Conservation (phyloP, 2,888 invertebrate species). For the Eupithecia insigniata region DNA sequence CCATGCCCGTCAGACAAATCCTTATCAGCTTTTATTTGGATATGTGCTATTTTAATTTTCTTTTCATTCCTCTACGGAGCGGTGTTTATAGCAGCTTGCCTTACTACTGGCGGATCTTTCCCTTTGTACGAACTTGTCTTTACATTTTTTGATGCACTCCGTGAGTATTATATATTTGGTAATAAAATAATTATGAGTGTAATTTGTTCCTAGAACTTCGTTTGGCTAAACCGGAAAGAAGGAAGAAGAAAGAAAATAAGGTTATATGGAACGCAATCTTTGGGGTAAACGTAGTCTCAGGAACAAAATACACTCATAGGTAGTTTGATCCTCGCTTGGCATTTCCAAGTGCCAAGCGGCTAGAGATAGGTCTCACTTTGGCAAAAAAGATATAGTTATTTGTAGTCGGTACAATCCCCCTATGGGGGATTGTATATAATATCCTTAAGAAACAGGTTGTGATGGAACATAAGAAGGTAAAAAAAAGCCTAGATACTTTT, state of each 20-base stretch:
- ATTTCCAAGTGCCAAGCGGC: too few species aligned
- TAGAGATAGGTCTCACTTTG: too few species aligned
- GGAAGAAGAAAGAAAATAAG: too few species aligned
- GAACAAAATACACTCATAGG: too few species aligned
- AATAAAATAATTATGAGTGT: not conserved
- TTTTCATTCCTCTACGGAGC: constrained; percentile 50
- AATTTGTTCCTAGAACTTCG: not conserved
- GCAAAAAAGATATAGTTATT: too few species aligned
- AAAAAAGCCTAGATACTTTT: not conserved
- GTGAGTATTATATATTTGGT: constrained; percentile 51
- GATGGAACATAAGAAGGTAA: not conserved
- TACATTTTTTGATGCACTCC: constrained; percentile 55
- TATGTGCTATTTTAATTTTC: constrained; percentile 5
- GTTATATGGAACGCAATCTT: too few species aligned
- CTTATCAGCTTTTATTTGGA: not conserved
- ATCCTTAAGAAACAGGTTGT: not conserved
- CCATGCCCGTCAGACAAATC: not conserved
- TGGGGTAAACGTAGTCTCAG: too few species aligned
- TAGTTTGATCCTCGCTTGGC: too few species aligned
- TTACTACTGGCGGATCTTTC: constrained; percentile 57
- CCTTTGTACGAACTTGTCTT: constrained; percentile 66
- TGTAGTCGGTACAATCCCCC: not conserved
- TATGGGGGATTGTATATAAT: too few species aligned
- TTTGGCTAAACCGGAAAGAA: too few species aligned
- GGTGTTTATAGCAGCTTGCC: constrained; percentile 58